Evolutionary conservation across 2,888 invertebrate species (phyloP).

Genomic region (Chelonus formosanus): DNA sequence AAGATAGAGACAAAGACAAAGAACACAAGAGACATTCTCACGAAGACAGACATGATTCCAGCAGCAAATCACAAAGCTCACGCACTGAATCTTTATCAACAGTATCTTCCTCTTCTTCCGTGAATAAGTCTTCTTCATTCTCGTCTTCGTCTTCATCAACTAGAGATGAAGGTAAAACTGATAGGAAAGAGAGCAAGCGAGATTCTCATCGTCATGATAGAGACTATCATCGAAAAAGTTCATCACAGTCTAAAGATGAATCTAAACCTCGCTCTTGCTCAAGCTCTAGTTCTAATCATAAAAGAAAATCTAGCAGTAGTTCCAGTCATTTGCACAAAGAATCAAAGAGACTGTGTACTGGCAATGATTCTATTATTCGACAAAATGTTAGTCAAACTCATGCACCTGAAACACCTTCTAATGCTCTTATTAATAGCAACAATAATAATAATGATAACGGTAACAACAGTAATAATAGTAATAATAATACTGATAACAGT

Average conservation of each 20-base stretch:
- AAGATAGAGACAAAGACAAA: conserved; percentile 46
- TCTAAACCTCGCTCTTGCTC: conserved; percentile 45
- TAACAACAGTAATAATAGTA: not conserved
- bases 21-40: conserved; percentile 46
- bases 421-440: not conserved
- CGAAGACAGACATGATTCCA: conserved; percentile 30
- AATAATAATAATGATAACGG: not conserved
- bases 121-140: conserved; percentile 28
- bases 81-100: not conserved
- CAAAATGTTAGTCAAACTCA: conserved; percentile 11
- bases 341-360: conserved; percentile 49
- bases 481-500: conserved; percentile 27
- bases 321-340: conserved; percentile 48
- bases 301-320: conserved; percentile 51
- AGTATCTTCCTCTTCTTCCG: conserved; percentile 25
- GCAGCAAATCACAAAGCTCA: not conserved
- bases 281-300: conserved; percentile 51
- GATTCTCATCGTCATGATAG: conserved; percentile 41
- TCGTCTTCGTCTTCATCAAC: conserved; percentile 14
- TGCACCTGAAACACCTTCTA: not conserved
- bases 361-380: conserved; percentile 34
- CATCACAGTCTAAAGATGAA: conserved; percentile 37
- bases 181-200: conserved; percentile 35
- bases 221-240: conserved; percentile 46
- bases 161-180: conserved; percentile 15